Conservation (phyloP, 2,797 vertebrate species). For the Rhadinocentrus ornatus region DNA sequence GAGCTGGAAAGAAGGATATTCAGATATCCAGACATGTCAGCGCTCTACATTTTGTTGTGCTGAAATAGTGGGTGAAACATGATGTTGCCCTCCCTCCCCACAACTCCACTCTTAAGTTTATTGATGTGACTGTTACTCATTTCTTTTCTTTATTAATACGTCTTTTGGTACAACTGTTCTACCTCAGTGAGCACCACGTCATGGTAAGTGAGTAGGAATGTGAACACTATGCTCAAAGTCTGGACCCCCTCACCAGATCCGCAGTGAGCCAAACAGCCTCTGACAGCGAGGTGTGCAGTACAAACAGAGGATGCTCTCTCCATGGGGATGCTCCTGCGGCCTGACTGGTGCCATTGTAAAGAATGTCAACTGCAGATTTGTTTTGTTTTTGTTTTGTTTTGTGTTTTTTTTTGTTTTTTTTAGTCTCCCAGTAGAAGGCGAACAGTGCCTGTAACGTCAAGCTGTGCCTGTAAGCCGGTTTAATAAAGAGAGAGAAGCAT, state of each 20-base stretch:
- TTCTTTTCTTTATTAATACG: constrained; percentile 80
- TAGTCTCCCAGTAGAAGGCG: constrained; percentile 81
- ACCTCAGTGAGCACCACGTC: constrained; percentile 85
- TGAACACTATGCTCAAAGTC: constrained; percentile 67
- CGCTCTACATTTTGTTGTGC: constrained; percentile 74
- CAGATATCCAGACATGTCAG: constrained; percentile 73
- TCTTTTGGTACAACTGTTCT: constrained; percentile 87
- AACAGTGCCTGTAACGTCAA: constrained; percentile 85
- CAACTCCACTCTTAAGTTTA: constrained; percentile 77
- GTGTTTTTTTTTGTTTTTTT: constrained; percentile 22
- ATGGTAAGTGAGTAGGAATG: constrained; percentile 74
- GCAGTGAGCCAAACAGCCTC: constrained; percentile 69
- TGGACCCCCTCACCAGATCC: constrained; percentile 65
- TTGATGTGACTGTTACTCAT: constrained; percentile 87
- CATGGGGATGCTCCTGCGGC: constrained; percentile 61
- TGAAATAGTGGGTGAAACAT: constrained; percentile 79
- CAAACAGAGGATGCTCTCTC: constrained; percentile 70
- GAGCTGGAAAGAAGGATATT: constrained; percentile 68
- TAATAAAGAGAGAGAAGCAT: constrained; percentile 69
- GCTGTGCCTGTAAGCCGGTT: constrained; percentile 83
- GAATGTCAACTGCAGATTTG: constrained; percentile 84
- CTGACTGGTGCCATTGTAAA: constrained; percentile 82
- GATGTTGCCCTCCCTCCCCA: constrained; percentile 56
- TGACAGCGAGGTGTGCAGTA: constrained; percentile 51
- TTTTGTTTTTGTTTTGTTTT: background rate